Base-by-base conservation (phyloP, 2,797 vertebrate species). In the Odontamblyopus rebecca region DNA sequence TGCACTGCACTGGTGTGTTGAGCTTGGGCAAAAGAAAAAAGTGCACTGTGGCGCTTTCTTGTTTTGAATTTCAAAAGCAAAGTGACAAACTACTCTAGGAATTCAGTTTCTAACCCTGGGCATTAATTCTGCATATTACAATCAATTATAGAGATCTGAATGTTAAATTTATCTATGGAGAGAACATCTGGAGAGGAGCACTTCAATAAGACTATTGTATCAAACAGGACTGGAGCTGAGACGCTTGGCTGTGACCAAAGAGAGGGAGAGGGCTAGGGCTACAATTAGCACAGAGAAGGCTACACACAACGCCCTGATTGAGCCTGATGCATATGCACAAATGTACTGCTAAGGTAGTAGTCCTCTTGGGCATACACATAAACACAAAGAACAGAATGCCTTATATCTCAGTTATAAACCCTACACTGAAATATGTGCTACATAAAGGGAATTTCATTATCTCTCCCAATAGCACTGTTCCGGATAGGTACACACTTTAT, bases 121-220 rank as follows among this genome's bases (percentile, higher is more conserved):
- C 88, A 93, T 93, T 89, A 91, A 93, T 91, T 91, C 88, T 93
- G 89, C 89, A 93, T 92, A 91, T 89, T 93, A 92, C 81, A 87
- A 91, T 92, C 92, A 92, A 93, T 93, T 93, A 93, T 90, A 92
- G 82, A 91, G 90, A 93, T 93, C 86, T 91, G 92, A 93, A 93
- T 90, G 89, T 77, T 73, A 86, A 81, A 89, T 91, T 90, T 90
- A 89, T 92, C 90, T 91, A 83, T 84, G 83, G 88, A 89, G 89
- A 87, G 82, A 91, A 93, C 90, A 93, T 93, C 91, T 93, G 88
- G 90, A 91, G 87, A 85, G 80, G 87, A 90, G 77, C 6, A 91
- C 91, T 93, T 93, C 90, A 93, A 91, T 91, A 75, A 93, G 89
- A 93, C 89, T 91, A 84, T 85, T 91, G 82, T 88, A 93, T 94